Conservation (phyloP, 2,113 vertebrate species). For the Zapus hudsonius region DNA sequence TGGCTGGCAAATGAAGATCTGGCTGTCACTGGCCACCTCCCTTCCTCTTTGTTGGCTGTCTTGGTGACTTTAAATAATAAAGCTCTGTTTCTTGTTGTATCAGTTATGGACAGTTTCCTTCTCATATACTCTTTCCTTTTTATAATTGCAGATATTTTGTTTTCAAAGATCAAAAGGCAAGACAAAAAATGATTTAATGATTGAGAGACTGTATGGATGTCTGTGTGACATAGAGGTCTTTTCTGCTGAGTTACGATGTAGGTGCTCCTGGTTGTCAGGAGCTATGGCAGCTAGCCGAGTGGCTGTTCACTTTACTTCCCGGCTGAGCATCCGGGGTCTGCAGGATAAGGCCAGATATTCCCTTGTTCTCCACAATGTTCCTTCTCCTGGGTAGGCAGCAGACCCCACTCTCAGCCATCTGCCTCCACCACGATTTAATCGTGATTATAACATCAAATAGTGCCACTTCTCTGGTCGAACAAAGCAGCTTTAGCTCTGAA, state of each 20-base stretch:
- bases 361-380: neutral
- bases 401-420: neutral
- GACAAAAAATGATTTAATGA: constrained; percentile 54
- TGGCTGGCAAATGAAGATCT: neutral
- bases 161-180: constrained; percentile 58
- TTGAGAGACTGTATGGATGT: neutral
- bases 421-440: neutral
- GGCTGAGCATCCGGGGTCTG: neutral
- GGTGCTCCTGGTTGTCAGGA: neutral
- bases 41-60: neutral
- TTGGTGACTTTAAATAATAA: constrained; percentile 13
- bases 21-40: neutral
- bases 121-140: neutral
- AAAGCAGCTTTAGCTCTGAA: neutral
- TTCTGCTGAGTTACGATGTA: neutral
- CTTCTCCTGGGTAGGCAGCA: neutral
- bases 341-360: neutral
- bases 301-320: neutral
- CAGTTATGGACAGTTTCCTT: neutral
- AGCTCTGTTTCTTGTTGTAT: constrained; percentile 19
- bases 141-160: constrained; percentile 47
- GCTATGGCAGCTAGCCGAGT: neutral
- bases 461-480: neutral
- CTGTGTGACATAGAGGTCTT: neutral
- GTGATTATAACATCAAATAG: neutral